A percentile compares a stretch with the other conserved stretches of the same genome.
These are phyloP conservation scores for Syrista parreyssii DNA, from an alignment of 2,888 invertebrate species.

Conservation along the genomic window DNA sequence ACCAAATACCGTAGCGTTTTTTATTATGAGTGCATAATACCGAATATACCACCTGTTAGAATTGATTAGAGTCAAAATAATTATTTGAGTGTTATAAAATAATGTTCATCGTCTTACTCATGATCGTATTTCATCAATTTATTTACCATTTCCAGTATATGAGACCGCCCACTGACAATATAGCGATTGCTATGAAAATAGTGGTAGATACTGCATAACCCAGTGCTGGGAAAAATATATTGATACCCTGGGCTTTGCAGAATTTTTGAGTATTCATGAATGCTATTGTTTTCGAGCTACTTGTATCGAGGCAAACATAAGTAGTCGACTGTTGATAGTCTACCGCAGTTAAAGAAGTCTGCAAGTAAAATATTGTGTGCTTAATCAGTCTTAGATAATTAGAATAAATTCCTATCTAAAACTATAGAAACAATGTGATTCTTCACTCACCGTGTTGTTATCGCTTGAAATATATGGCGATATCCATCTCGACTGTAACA, in stretches of 20 bases:
- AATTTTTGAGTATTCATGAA: slow-evolving; percentile 5
- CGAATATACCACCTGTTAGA: slow-evolving; percentile 65
- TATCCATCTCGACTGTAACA: not conserved
- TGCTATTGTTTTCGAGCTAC: not conserved
- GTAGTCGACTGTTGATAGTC: slow-evolving; percentile 26
- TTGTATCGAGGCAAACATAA: slow-evolving; percentile 10
- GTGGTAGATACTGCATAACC: slow-evolving; percentile 10
- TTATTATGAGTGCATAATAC: slow-evolving; percentile 71
- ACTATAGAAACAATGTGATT: not conserved
- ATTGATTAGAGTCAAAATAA: not conserved
- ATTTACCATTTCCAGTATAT: slow-evolving; percentile 67
- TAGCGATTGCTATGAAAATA: slow-evolving; percentile 15
- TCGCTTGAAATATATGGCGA: not conserved
- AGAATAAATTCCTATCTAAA: not conserved
- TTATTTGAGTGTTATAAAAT: not conserved
- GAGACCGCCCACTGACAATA: slow-evolving; percentile 41
- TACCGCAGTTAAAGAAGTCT: slow-evolving; percentile 10
- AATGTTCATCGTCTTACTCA: not conserved
- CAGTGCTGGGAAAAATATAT: not conserved
- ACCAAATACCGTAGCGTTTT: slow-evolving; percentile 71
- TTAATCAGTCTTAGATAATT: not conserved
- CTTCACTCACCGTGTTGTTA: not conserved
- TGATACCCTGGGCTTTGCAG: not conserved
- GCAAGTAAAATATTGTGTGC: not conserved
- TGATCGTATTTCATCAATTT: not conserved